Evolutionary conservation across 64 coral and sea anemone species (phyloP).

Genomic region (Anthopleura sola): DNA sequence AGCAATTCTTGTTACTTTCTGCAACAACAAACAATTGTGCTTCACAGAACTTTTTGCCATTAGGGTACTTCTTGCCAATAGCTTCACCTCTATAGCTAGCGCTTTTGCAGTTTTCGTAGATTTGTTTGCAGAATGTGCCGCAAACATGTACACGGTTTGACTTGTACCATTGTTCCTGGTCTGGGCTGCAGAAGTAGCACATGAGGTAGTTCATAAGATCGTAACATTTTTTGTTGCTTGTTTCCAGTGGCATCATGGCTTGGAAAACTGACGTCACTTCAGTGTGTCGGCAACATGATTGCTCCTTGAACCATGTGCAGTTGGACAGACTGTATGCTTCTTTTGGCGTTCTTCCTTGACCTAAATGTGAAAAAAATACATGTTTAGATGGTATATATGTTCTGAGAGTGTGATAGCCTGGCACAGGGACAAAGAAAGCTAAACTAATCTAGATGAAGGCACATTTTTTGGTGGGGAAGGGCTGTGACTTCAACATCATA

Average conservation of each 20-base stretch:
- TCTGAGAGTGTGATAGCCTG: too few relatives aligned
- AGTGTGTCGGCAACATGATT: conserved; percentile 74
- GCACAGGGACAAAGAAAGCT: too few relatives aligned
- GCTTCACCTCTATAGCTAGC: conserved; percentile 48
- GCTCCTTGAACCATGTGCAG: conserved; percentile 89
- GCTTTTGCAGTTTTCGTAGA: conserved; percentile 77
- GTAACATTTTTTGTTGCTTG: conserved; percentile 55
- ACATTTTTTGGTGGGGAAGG: too few relatives aligned
- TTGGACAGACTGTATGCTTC: conserved; percentile 95
- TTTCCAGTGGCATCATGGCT: conserved; percentile 66
- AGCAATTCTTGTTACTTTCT: conserved; percentile 44
- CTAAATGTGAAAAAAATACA: conserved; percentile 23
- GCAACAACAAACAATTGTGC: conserved; percentile 67
- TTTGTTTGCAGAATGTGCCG: conserved; percentile 61
- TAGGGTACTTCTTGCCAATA: conserved; percentile 55
- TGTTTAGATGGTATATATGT: neutral
- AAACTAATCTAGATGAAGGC: too few relatives aligned
- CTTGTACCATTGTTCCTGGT: conserved; percentile 70
- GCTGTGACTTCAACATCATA: too few relatives aligned
- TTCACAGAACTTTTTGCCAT: conserved; percentile 69
- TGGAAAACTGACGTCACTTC: conserved; percentile 84
- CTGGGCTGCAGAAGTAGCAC: conserved; percentile 96
- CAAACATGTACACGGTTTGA: conserved; percentile 54
- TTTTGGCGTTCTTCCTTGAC: conserved; percentile 63
- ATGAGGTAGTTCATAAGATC: conserved; percentile 93